Conservation (phyloP, 2,797 vertebrate species). For the Oreochromis mossambicus region DNA sequence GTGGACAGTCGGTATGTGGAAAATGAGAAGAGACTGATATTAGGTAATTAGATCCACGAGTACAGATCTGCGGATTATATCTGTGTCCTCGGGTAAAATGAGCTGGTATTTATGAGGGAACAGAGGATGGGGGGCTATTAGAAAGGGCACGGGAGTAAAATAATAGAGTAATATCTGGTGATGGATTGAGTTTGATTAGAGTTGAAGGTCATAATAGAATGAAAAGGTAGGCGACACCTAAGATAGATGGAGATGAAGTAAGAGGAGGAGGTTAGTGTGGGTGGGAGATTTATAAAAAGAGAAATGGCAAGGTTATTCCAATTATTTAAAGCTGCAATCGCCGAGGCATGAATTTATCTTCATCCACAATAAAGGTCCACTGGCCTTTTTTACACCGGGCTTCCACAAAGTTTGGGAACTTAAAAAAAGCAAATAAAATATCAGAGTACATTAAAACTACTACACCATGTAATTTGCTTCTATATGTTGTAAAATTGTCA, state of each 20-base stretch:
- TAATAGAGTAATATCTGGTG: neutral
- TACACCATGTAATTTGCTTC: neutral
- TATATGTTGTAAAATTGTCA: neutral
- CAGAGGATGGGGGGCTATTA: neutral
- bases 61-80: neutral
- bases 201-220: neutral
- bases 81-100: neutral
- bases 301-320: neutral
- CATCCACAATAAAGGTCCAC: neutral
- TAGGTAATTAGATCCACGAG: slow-evolving; percentile 8
- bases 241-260: neutral
- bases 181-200: neutral
- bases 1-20: neutral
- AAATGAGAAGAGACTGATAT: neutral
- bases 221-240: neutral
- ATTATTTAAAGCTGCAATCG: neutral
- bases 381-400: neutral
- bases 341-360: neutral
- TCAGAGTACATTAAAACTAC: neutral
- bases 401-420: neutral
- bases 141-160: neutral
- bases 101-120: neutral
- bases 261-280: neutral
- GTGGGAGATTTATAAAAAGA: neutral
- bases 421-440: neutral